These are phyloP conservation scores for Digitonthophagus gazella DNA, from an alignment of 2,888 invertebrate species.

Conservation along the genomic window DNA sequence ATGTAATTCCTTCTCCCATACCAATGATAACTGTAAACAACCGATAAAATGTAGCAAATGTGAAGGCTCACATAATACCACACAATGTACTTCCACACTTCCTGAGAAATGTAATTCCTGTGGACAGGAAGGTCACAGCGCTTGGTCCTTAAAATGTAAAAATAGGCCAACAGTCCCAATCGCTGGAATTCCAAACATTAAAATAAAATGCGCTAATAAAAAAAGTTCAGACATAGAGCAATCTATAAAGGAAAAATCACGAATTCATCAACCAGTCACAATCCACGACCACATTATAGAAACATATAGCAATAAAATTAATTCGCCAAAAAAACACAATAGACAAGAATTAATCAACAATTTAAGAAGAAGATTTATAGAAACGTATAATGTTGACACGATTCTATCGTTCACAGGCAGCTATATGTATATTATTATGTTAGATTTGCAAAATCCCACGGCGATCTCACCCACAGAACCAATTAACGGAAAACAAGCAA, in stretches of 20 bases:
- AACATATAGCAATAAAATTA: slow-evolving; percentile 20
- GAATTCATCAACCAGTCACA: slow-evolving; percentile 15
- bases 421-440: slow-evolving; percentile 20
- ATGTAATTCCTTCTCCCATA: neutral
- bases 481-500: neutral
- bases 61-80: too few species aligned
- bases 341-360: neutral
- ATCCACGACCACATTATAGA: slow-evolving; percentile 19
- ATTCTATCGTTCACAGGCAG: slow-evolving; percentile 14
- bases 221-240: neutral
- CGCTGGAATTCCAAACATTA: slow-evolving; percentile 16
- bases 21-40: too few species aligned
- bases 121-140: too few species aligned
- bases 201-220: slow-evolving; percentile 2
- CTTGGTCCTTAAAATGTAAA: slow-evolving; percentile 19
- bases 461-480: slow-evolving; percentile 1
- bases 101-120: neutral
- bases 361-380: slow-evolving; percentile 4
- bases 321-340: slow-evolving; percentile 1
- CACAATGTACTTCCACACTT: too few species aligned
- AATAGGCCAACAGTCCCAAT: slow-evolving; percentile 18
- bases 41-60: too few species aligned
- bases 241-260: neutral
- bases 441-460: slow-evolving; percentile 4
- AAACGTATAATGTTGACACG: slow-evolving; percentile 7